Percentiles rank a stretch among this genome's conserved stretches.
phyloP scores from a whole-genome alignment of 2,113 vertebrate species.

The Nothoprocta perdicaria region DNA sequence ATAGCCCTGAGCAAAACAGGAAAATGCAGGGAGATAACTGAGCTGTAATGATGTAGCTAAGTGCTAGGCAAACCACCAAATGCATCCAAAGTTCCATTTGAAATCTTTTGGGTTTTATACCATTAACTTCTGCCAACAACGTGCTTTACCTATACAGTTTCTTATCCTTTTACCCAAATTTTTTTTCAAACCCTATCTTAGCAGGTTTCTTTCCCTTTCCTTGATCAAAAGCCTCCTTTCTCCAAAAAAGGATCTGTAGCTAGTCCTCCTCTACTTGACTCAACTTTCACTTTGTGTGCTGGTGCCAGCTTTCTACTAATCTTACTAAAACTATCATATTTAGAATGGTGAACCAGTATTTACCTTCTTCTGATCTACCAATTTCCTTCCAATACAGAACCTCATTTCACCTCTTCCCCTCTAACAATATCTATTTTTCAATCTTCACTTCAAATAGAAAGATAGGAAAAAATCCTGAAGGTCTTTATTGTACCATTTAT shows the following conservation, averaged over 20 bases:
- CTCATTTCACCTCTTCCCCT: neutral
- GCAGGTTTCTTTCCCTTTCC: neutral
- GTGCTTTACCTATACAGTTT: neutral
- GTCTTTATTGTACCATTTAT: neutral
- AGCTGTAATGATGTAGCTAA: neutral
- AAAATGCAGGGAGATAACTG: no score
- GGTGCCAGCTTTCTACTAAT: neutral
- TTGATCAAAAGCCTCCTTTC: neutral
- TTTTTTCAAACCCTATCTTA: neutral
- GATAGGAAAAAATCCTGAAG: neutral
- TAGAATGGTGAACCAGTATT: neutral
- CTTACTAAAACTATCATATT: neutral
- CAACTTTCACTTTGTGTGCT: neutral
- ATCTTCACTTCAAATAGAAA: neutral
- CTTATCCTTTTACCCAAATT: neutral
- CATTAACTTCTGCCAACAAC: neutral
- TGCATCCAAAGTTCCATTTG: neutral
- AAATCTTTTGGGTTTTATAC: neutral
- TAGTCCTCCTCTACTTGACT: neutral
- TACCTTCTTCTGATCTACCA: neutral
- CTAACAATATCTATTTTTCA: neutral
- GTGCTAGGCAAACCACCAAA: neutral
- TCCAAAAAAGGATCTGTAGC: neutral
- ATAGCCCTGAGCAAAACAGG: neutral
- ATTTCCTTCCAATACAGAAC: neutral